A percentile compares a stretch with the other conserved stretches of the same genome.
Evolutionary conservation across 2,113 vertebrate species (phyloP).

Genomic region (Engraulis encrasicolus): DNA sequence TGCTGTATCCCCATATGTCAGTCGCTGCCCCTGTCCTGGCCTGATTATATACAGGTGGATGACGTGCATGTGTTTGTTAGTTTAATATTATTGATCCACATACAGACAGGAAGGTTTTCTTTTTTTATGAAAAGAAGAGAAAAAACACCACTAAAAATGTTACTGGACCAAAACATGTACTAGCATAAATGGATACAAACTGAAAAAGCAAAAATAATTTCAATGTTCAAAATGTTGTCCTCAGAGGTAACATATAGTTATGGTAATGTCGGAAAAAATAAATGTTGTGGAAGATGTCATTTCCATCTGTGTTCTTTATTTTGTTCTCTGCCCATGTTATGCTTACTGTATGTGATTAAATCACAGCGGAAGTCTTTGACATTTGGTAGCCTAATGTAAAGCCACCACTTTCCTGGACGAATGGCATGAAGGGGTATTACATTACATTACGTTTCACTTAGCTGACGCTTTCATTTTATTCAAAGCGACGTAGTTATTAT

Average conservation of each 20-base stretch:
- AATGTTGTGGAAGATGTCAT: conserved; percentile 85
- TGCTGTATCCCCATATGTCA: conserved; percentile 66
- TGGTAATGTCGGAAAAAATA: conserved; percentile 90
- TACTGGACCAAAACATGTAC: conserved; percentile 91
- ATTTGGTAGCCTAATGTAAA: too few species aligned
- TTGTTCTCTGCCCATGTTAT: not conserved
- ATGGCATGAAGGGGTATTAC: too few species aligned
- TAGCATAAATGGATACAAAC: conserved; percentile 51
- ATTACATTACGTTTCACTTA: too few species aligned
- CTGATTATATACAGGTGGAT: conserved; percentile 80
- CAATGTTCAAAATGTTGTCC: conserved; percentile 73
- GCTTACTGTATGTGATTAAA: not conserved
- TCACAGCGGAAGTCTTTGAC: too few species aligned
- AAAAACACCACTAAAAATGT: conserved; percentile 77
- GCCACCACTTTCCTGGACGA: not conserved
- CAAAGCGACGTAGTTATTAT: too few species aligned
- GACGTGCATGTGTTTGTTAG: conserved; percentile 91
- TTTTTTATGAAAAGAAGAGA: conserved; percentile 55
- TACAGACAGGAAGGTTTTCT: conserved; percentile 62
- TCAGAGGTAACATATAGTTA: conserved; percentile 89
- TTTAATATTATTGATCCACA: conserved; percentile 73
- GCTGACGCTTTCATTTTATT: too few species aligned
- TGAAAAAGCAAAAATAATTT: conserved; percentile 61
- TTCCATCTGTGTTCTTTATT: conserved; percentile 20
- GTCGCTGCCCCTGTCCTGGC: conserved; percentile 80